Conservation (phyloP, 2,797 vertebrate genomes). For the Antrozous pallidus region DNA sequence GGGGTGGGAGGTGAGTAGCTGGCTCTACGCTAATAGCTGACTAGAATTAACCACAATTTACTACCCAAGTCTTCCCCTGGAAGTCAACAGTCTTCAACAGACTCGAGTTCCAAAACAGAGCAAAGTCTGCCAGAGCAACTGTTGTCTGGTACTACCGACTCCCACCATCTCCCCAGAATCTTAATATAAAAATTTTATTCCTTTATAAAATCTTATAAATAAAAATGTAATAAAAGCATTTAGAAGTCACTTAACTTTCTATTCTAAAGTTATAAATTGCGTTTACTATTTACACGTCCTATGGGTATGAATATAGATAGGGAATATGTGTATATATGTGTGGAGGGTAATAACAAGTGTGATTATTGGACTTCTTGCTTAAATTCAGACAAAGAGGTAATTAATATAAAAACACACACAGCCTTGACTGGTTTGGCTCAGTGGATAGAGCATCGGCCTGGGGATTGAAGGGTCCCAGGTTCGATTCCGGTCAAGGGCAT, state of each 20-base stretch:
- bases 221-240: conserved; percentile 31
- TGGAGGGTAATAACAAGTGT: not conserved
- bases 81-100: not conserved
- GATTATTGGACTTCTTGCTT: not conserved
- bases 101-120: not conserved
- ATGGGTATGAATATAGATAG: not conserved
- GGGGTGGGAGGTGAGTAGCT: not conserved
- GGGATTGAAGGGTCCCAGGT: too few relatives aligned
- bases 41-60: not conserved
- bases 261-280: not conserved
- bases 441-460: too few relatives aligned
- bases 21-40: not conserved
- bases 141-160: not conserved
- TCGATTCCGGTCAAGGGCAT: too few relatives aligned
- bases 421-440: too few relatives aligned
- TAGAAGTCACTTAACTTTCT: not conserved
- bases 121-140: not conserved
- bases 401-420: not conserved
- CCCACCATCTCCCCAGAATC: not conserved
- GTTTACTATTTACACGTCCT: not conserved
- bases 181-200: not conserved
- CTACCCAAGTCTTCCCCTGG: not conserved
- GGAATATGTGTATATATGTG: not conserved
- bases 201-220: not conserved
- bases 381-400: conserved; percentile 13